Evolutionary conservation across 2,888 invertebrate genomes (phyloP).

Genomic region (Lordiphosa fenestrarum): DNA sequence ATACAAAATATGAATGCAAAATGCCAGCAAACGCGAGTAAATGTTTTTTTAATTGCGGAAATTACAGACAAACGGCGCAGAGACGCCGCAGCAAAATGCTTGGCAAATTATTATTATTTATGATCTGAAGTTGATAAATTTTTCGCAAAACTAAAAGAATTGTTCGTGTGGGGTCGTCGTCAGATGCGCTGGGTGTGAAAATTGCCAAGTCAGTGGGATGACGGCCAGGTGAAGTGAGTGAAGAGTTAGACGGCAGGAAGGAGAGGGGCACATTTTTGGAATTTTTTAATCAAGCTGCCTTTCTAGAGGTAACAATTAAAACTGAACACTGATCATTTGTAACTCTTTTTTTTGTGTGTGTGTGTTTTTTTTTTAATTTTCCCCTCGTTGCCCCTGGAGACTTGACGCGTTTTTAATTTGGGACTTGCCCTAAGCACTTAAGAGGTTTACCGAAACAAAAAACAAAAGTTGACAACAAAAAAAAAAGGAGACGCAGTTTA

Average conservation of each 20-base stretch:
- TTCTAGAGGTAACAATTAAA: constrained; percentile 57
- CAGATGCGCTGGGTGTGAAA: constrained; percentile 35
- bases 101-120: constrained; percentile 71
- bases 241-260: constrained; percentile 14
- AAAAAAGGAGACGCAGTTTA: constrained; percentile 15
- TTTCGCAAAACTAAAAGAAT: constrained; percentile 43
- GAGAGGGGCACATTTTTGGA: neutral
- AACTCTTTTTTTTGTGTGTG: constrained; percentile 59
- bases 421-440: constrained; percentile 74
- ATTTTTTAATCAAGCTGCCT: constrained; percentile 39
- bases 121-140: constrained; percentile 53
- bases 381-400: constrained; percentile 51
- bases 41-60: constrained; percentile 80
- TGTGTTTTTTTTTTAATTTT: constrained; percentile 35
- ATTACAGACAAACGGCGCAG: constrained; percentile 67
- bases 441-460: constrained; percentile 68
- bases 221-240: neutral
- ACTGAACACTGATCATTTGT: constrained; percentile 65
- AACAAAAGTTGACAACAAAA: constrained; percentile 62
- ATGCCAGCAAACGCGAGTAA: constrained; percentile 69
- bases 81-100: constrained; percentile 49
- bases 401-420: constrained; percentile 68
- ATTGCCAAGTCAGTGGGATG: constrained; percentile 5
- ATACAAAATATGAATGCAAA: constrained; percentile 24
- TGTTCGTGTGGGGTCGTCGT: constrained; percentile 72